These are phyloP conservation scores for Rhincodon typus DNA, from an alignment of 2,797 vertebrate genomes.

Conservation along the genomic window DNA sequence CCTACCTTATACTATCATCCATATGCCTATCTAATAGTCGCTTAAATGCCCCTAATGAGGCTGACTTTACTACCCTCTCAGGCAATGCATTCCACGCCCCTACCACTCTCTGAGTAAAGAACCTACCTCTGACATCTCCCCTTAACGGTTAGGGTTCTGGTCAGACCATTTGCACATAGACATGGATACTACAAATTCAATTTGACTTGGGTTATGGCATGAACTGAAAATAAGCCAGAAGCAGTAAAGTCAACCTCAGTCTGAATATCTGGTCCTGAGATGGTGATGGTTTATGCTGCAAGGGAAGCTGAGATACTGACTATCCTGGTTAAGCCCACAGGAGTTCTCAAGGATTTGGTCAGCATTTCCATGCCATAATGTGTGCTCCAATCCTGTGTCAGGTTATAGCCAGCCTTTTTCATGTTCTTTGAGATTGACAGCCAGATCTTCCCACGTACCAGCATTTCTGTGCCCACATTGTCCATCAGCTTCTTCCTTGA, in stretches of 20 bases:
- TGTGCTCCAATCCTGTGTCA: neutral
- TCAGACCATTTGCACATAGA: neutral
- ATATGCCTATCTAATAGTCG: too few species aligned
- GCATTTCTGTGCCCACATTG: neutral
- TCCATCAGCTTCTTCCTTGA: neutral
- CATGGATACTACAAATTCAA: neutral
- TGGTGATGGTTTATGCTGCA: neutral
- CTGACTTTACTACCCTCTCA: too few species aligned
- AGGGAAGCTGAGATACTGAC: neutral
- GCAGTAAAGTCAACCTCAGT: too few species aligned
- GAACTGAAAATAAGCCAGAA: neutral
- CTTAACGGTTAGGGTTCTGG: neutral
- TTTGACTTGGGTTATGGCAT: neutral
- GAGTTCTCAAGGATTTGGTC: neutral
- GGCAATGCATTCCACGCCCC: too few species aligned
- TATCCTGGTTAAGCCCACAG: neutral
- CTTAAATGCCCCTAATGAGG: too few species aligned
- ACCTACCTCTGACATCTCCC: too few species aligned
- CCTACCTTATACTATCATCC: too few species aligned
- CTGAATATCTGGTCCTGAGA: neutral
- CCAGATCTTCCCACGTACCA: neutral
- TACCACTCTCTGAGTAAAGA: too few species aligned
- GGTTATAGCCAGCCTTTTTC: too few species aligned
- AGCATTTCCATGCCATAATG: neutral
- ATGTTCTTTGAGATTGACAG: neutral